Percentiles rank a stretch among this genome's conserved stretches.
phyloP scores from a whole-genome alignment of 2,113 vertebrate genomes.

The Sturnus vulgaris region DNA sequence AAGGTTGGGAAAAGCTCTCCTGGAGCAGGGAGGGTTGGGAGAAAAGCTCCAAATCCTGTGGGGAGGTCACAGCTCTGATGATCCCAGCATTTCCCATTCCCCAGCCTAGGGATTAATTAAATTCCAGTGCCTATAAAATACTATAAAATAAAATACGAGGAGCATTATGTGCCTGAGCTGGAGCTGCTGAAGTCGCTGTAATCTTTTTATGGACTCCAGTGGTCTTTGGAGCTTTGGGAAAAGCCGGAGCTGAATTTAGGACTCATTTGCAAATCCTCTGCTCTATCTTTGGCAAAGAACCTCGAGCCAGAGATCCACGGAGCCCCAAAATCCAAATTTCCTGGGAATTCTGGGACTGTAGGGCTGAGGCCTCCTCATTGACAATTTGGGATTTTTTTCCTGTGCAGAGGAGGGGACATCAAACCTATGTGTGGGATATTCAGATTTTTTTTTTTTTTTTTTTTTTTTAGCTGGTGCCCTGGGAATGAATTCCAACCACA shows the following conservation, averaged over 20 bases:
- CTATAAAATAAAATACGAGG: background rate
- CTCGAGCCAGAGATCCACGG: background rate
- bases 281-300: background rate
- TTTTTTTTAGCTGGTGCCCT: background rate
- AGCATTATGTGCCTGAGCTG: background rate
- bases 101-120: background rate
- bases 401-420: background rate
- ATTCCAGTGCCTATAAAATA: background rate
- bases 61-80: background rate
- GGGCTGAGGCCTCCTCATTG: background rate
- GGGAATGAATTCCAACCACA: background rate
- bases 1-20: background rate
- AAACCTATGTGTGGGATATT: background rate
- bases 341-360: background rate
- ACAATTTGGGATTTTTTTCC: background rate
- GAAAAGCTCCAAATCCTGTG: rapidly evolving
- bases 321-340: background rate
- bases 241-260: conserved; percentile 10
- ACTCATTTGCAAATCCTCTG: conserved; percentile 18
- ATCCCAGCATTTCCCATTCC: rapidly evolving
- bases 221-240: conserved; percentile 9
- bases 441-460: background rate
- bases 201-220: background rate
- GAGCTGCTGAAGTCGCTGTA: background rate
- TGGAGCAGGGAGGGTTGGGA: background rate